Percentiles rank a stretch among this genome's conserved stretches.
These are phyloP conservation scores for Drosophila santomea DNA, from an alignment of 1,140 invertebrate species.

Conservation along the genomic window DNA sequence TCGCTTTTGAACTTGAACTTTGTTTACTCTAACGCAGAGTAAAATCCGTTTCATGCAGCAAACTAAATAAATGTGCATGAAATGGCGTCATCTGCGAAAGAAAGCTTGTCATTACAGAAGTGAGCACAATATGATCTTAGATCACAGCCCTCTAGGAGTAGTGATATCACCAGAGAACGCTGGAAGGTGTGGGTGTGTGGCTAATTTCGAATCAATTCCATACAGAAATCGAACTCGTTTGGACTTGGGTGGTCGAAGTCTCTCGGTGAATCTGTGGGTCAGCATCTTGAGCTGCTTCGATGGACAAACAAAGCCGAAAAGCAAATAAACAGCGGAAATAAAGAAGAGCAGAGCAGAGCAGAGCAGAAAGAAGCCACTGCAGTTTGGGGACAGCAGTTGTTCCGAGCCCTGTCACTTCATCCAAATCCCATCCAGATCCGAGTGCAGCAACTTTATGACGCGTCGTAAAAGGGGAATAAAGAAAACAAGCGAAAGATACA, in stretches of 20 bases:
- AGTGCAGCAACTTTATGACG: constrained; percentile 30
- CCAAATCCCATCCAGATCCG: constrained; percentile 8
- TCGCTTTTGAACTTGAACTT: constrained; percentile 55
- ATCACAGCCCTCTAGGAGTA: not conserved
- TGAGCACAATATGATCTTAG: not conserved
- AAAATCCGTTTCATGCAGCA: not conserved
- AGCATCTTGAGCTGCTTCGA: constrained; percentile 20
- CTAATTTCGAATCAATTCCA: not conserved
- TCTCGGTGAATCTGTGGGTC: constrained; percentile 11
- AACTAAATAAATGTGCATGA: not conserved
- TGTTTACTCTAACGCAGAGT: constrained; percentile 2
- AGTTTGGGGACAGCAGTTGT: not conserved
- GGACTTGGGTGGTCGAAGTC: constrained; percentile 14
- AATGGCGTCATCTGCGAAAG: constrained; percentile 1
- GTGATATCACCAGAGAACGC: too few species aligned
- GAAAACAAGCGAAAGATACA: constrained; percentile 31
- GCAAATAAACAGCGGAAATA: constrained; percentile 25
- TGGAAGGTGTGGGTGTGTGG: not conserved
- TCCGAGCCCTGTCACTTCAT: not conserved
- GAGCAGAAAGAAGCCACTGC: not conserved
- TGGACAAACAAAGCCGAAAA: constrained; percentile 13
- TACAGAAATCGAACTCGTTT: constrained; percentile 3
- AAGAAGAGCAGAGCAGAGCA: not conserved
- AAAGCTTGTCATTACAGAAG: not conserved
- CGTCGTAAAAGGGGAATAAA: constrained; percentile 4